These are phyloP conservation scores for Podarcis lilfordi DNA, from an alignment of 2,797 vertebrate genomes.

Conservation along the genomic window DNA sequence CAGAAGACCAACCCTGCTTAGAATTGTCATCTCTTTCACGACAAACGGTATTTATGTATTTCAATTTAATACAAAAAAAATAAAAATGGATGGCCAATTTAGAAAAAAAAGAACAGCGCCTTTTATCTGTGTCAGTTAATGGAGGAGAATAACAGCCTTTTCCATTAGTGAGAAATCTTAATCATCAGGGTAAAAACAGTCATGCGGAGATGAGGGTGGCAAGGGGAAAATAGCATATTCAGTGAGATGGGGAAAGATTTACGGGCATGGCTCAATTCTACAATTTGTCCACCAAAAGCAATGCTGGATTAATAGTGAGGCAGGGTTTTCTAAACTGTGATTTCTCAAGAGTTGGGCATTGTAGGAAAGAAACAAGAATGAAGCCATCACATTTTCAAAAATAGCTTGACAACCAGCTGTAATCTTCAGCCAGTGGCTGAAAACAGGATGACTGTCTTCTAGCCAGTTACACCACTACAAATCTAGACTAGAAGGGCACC, in stretches of 20 bases:
- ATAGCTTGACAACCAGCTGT: neutral
- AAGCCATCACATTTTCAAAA: neutral
- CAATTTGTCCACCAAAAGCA: neutral
- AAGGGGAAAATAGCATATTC: neutral
- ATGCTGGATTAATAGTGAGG: neutral
- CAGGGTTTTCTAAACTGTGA: neutral
- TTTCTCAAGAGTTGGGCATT: neutral
- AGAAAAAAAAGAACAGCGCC: neutral
- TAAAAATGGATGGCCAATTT: slow-evolving; percentile 5
- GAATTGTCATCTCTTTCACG: slow-evolving; percentile 6
- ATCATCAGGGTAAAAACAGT: slow-evolving; percentile 21
- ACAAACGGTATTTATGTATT: slow-evolving; percentile 17
- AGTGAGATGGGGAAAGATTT: neutral
- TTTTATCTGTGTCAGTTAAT: slow-evolving; percentile 25
- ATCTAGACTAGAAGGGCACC: slow-evolving; percentile 15
- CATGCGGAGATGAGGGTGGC: neutral
- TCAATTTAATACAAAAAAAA: slow-evolving; percentile 16
- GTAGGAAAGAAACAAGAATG: neutral
- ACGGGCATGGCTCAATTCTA: neutral
- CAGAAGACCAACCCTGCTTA: slow-evolving; percentile 11
- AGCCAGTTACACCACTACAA: neutral
- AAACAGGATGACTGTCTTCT: neutral
- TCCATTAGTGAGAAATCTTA: slow-evolving; percentile 36
- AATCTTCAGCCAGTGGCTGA: slow-evolving; percentile 2
- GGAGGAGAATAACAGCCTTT: slow-evolving; percentile 17